phyloP scores from a whole-genome alignment of 2,888 invertebrate species.

The Gandaritis pyraliata region DNA sequence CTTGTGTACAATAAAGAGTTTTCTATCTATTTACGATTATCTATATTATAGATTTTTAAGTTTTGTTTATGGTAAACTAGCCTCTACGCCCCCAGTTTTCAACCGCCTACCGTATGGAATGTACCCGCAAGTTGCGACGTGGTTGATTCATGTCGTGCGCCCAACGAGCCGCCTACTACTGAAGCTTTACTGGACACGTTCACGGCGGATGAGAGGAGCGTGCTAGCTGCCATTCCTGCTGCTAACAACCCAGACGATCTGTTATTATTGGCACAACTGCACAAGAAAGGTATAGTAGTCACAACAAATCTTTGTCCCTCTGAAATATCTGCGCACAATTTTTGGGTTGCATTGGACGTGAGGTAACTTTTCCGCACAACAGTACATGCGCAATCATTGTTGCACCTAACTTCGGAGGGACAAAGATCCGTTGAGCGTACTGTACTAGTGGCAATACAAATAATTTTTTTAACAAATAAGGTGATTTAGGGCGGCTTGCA shows the following conservation, averaged over 20 bases:
- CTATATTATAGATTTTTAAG: background rate
- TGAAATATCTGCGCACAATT: no score
- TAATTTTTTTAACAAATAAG: no score
- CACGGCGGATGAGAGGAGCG: constrained; percentile 86
- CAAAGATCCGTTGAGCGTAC: no score
- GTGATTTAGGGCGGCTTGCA: no score
- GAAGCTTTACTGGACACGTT: constrained; percentile 85
- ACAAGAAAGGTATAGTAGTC: constrained; percentile 77
- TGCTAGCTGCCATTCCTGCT: constrained; percentile 89
- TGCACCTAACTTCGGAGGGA: no score
- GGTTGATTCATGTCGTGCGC: constrained; percentile 57
- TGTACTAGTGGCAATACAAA: no score
- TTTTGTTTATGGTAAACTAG: background rate
- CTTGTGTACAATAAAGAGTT: no score
- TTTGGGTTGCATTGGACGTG: no score
- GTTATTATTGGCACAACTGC: constrained; percentile 87
- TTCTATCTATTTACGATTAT: no score
- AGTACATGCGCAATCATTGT: no score
- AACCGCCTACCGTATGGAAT: constrained; percentile 77
- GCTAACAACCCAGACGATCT: constrained; percentile 90
- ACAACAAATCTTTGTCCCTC: no score
- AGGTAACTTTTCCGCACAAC: no score
- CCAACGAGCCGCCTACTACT: constrained; percentile 56
- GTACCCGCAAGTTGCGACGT: constrained; percentile 69
- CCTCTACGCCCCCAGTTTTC: constrained; percentile 60